These are phyloP conservation scores for Plecotus auritus DNA, from an alignment of 2,113 vertebrate species.

Conservation along the genomic window DNA sequence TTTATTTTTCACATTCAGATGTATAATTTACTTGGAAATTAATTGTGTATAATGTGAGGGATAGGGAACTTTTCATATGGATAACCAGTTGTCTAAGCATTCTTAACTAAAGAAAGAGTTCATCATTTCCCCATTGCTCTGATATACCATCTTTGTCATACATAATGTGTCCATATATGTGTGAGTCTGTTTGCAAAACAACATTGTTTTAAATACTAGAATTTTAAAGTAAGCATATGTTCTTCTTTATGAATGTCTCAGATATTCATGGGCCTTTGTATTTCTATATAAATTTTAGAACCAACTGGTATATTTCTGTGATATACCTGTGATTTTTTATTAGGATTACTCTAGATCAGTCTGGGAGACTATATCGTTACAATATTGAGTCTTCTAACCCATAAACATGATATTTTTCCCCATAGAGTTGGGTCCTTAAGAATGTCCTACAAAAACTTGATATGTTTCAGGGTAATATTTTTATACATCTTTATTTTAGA, in stretches of 20 bases:
- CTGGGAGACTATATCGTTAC: neutral
- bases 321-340: conserved; percentile 20
- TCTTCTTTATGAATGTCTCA: neutral
- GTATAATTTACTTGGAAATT: neutral
- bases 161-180: neutral
- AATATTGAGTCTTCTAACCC: neutral
- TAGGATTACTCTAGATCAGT: neutral
- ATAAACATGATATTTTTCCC: conserved; percentile 11
- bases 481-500: conserved; percentile 17
- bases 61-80: neutral
- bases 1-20: conserved; percentile 5
- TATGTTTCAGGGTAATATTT: conserved; percentile 17
- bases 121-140: neutral
- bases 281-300: conserved; percentile 30
- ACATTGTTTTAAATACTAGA: neutral
- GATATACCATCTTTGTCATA: neutral
- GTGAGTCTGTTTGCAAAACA: neutral
- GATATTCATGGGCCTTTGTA: neutral
- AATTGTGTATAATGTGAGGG: neutral
- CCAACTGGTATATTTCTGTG: neutral
- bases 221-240: neutral
- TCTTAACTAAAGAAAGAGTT: neutral
- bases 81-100: neutral
- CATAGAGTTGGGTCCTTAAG: neutral
- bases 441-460: neutral